Conservation (phyloP, 2,888 invertebrate species). For the Drosophila paramelanica region DNA sequence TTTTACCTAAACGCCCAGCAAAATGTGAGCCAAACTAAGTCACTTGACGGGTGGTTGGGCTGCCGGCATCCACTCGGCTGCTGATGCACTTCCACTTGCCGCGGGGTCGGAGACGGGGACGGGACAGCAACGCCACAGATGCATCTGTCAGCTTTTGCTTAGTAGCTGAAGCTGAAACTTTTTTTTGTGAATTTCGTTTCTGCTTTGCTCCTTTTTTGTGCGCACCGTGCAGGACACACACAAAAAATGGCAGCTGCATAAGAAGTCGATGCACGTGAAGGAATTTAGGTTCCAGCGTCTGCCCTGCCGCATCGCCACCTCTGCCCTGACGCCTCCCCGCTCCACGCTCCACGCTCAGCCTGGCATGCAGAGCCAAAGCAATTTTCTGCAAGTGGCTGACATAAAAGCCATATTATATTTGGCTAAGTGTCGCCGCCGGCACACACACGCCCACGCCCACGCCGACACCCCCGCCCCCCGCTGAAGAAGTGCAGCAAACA, state of each 20-base stretch:
- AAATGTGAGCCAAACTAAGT: conserved; percentile 32
- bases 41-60: conserved; percentile 16
- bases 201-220: background rate
- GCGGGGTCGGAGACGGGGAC: background rate
- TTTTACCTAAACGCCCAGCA: conserved; percentile 33
- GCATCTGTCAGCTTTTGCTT: conserved; percentile 42
- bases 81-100: conserved; percentile 18
- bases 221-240: background rate
- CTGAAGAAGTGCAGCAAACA: conserved; percentile 27
- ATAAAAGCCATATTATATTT: conserved; percentile 79
- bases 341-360: background rate
- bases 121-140: conserved; percentile 11
- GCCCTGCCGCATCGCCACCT: background rate
- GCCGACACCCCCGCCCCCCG: conserved; percentile 3
- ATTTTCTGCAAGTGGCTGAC: conserved; percentile 78
- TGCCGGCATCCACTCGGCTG: conserved; percentile 4
- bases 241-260: conserved; percentile 31
- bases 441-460: conserved; percentile 39
- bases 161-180: conserved; percentile 17
- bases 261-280: conserved; percentile 30
- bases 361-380: conserved; percentile 54
- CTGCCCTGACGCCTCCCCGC: background rate
- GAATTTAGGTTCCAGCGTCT: conserved; percentile 24
- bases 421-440: conserved; percentile 77
- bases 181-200: background rate